Base-by-base conservation (phyloP, 35 echinoderm and acorn worm species). In the Hemicentrotus pulcherrimus region DNA sequence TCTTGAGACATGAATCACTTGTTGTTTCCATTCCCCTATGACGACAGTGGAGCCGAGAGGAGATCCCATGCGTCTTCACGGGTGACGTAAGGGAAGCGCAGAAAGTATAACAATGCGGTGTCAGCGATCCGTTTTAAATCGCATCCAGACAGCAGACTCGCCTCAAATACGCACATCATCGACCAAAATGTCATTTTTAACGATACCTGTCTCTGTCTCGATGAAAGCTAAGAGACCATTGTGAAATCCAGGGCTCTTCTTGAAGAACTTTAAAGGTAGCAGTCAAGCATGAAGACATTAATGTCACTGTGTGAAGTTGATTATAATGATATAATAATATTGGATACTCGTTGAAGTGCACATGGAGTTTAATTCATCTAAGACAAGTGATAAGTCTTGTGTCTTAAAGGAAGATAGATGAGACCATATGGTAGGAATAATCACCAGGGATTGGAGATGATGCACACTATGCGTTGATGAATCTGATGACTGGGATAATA, bases 161-260 rank as follows among this genome's bases (percentile, higher is more conserved):
- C 65, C 65, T 28, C 28, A 78, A 78, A 28, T n/a, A 8, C 28
- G 65, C 65, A 78, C 65, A 22, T 78, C 65, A 18, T 24, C 65
- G 65, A 41, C 65, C 65, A 78, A 78, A 78, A 78, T 78, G 65
- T 78, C 65, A 78, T n/a, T 78, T 78, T 78, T 78, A 78, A 28
- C 65, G 65, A 78, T 78, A 78, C 65, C 65, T 78, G 65, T 78
- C 52, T 59, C 35, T 3, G 35, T 41, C 11, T 55, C 9, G 7
- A 55, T 28, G 65, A 78, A 18, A 78, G 65, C 28, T 28, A 78
- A 78, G 65, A 78, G 65, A n/a, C 19, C 65, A 78, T 78, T 78
- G 65, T 78, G 65, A 15, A n/a, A 78, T 78, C 65, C 5, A 78
- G 65, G 65, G 22, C 24, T 28, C 24, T 30, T 78, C 19, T 5